These are phyloP conservation scores for Maniola hyperantus DNA, from an alignment of 2,888 invertebrate species.

Conservation along the genomic window DNA sequence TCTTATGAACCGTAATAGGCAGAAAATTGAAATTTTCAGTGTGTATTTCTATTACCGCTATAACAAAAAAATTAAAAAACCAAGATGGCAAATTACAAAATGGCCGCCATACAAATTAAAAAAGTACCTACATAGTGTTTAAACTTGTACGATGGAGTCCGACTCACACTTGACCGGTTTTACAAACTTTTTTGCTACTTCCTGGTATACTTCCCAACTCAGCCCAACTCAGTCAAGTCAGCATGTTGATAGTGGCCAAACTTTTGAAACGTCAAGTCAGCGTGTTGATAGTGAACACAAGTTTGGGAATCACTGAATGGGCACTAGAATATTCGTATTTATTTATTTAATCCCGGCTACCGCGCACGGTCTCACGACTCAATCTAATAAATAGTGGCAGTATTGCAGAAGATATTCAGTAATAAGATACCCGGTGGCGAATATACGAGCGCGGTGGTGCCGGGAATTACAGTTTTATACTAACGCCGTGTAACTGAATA, in stretches of 20 bases:
- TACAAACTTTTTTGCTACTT: too few species aligned
- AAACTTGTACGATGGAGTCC: too few species aligned
- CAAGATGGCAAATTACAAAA: too few species aligned
- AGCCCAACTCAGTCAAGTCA: background rate
- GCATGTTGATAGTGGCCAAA: background rate
- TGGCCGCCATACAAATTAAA: too few species aligned
- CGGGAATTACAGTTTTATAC: constrained; percentile 48
- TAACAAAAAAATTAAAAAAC: too few species aligned
- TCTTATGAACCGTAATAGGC: too few species aligned
- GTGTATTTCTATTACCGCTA: too few species aligned
- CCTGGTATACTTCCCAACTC: too few species aligned
- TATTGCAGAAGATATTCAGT: constrained; percentile 68
- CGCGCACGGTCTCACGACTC: constrained; percentile 76
- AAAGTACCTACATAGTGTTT: too few species aligned
- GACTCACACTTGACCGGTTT: too few species aligned
- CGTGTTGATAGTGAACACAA: background rate
- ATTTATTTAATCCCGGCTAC: constrained; percentile 71
- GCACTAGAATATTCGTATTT: constrained; percentile 55
- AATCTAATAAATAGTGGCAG: constrained; percentile 78
- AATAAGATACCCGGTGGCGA: constrained; percentile 73
- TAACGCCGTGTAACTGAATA: constrained; percentile 35
- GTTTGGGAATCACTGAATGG: constrained; percentile 11
- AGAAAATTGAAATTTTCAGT: too few species aligned
- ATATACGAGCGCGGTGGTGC: constrained; percentile 50
- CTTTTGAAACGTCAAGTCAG: background rate